phyloP scores from a whole-genome alignment of 1,140 invertebrate species.

The Homarus americanus region DNA sequence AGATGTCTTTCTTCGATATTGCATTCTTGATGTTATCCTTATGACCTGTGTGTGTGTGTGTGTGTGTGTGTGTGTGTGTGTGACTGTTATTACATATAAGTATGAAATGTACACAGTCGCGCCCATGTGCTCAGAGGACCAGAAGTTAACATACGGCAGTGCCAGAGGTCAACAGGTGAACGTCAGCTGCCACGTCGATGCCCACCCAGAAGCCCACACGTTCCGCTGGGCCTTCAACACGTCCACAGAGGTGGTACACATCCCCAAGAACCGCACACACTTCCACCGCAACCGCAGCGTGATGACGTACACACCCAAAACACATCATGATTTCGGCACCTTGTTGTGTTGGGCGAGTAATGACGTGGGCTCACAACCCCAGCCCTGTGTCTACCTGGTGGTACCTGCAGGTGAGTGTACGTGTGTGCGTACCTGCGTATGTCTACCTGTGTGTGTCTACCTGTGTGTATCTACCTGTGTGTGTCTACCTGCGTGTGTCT shows the following conservation, averaged over 20 bases:
- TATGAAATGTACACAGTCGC: not conserved
- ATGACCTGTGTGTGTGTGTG: not conserved
- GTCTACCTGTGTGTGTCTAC: too few relatives aligned
- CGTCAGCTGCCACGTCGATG: slow-evolving; percentile 29
- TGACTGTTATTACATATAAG: not conserved
- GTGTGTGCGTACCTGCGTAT: too few relatives aligned
- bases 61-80: slow-evolving; percentile 1
- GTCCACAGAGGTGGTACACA: slow-evolving; percentile 41
- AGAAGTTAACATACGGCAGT: slow-evolving; percentile 42
- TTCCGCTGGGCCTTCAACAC: slow-evolving; percentile 63
- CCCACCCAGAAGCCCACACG: slow-evolving; percentile 14
- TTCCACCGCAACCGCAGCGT: slow-evolving; percentile 26
- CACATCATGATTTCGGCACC: slow-evolving; percentile 45
- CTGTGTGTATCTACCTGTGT: too few relatives aligned
- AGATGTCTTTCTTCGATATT: not conserved
- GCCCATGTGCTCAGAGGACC: slow-evolving; percentile 21
- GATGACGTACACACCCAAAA: slow-evolving; percentile 44
- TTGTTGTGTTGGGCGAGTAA: slow-evolving; percentile 43
- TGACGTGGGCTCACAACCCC: slow-evolving; percentile 23
- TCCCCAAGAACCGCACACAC: slow-evolving; percentile 40
- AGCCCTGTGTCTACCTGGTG: slow-evolving; percentile 47
- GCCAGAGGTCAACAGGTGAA: slow-evolving; percentile 32
- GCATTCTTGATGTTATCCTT: not conserved
- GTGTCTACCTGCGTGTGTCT: too few relatives aligned
- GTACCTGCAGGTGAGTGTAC: slow-evolving; percentile 46